These are phyloP conservation scores for Blennius ocellaris DNA, from an alignment of 2,113 vertebrate species.

Conservation along the genomic window DNA sequence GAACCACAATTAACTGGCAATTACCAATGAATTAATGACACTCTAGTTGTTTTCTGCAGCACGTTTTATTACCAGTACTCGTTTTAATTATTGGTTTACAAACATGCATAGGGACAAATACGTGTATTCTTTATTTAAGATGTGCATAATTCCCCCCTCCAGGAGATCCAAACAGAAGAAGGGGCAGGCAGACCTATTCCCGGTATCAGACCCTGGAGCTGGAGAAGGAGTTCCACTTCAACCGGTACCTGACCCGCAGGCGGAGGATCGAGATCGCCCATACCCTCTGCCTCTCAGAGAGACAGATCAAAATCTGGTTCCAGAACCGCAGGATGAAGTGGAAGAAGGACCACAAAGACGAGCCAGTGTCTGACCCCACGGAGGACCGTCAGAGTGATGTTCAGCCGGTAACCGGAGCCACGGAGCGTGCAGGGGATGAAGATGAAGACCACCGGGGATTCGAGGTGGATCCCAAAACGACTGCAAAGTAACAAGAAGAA, in stretches of 20 bases:
- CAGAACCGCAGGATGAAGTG: slow-evolving; percentile 95
- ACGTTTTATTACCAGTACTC: slow-evolving; percentile 25
- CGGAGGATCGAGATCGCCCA: slow-evolving; percentile 91
- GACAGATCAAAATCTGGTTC: slow-evolving; percentile 96
- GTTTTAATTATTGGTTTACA: not conserved
- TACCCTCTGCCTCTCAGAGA: slow-evolving; percentile 88
- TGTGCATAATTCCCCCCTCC: slow-evolving; percentile 3
- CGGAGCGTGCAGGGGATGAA: not conserved
- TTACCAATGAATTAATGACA: slow-evolving; percentile 33
- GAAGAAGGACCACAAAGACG: slow-evolving; percentile 89
- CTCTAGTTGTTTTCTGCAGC: not conserved
- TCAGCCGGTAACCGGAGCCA: slow-evolving; percentile 8
- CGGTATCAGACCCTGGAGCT: slow-evolving; percentile 93
- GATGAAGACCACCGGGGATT: slow-evolving; percentile 5
- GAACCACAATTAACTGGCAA: slow-evolving; percentile 41
- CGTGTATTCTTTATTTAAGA: not conserved
- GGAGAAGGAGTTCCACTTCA: slow-evolving; percentile 95
- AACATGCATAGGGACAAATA: not conserved
- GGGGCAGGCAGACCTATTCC: slow-evolving; percentile 92
- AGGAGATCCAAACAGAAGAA: slow-evolving; percentile 89
- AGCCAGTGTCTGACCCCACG: not conserved
- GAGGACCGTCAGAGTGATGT: slow-evolving; percentile 3
- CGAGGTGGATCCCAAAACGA: slow-evolving; percentile 11
- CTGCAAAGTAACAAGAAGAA: slow-evolving; percentile 50
- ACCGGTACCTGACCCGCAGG: slow-evolving; percentile 91